Evolutionary conservation across 2,797 vertebrate species (phyloP).

Genomic region (Tinamus major): DNA sequence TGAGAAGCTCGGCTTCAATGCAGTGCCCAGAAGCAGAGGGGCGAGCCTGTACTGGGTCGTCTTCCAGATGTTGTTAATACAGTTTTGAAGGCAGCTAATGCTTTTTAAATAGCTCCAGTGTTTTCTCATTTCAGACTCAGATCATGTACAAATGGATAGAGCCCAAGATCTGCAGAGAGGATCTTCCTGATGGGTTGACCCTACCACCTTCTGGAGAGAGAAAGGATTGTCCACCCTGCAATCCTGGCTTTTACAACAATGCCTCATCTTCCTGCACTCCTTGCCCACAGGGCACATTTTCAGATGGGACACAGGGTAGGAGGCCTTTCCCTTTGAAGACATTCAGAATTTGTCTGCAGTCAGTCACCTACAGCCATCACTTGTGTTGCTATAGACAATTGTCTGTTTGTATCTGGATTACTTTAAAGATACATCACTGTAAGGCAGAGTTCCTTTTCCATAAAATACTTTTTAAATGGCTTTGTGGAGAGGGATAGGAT

Average conservation of each 20-base stretch:
- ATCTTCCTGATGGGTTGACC: conserved; percentile 80
- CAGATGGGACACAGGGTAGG: conserved; percentile 87
- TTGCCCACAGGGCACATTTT: conserved; percentile 89
- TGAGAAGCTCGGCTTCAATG: not conserved
- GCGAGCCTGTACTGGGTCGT: not conserved
- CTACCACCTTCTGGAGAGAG: conserved; percentile 91
- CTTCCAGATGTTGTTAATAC: not conserved
- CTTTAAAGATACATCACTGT: not conserved
- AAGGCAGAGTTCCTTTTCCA: not conserved
- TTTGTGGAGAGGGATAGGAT: not conserved
- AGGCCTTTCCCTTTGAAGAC: not conserved
- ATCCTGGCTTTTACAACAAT: conserved; percentile 96
- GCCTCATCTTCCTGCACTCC: conserved; percentile 90
- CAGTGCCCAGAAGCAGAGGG: not conserved
- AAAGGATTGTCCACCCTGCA: conserved; percentile 94
- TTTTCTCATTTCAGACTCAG: conserved; percentile 85
- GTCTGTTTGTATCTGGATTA: not conserved
- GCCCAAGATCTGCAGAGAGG: conserved; percentile 93
- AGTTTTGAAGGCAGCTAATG: not conserved
- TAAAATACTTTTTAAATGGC: not conserved
- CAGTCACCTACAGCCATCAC: not conserved
- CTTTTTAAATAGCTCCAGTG: not conserved
- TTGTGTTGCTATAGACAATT: not conserved
- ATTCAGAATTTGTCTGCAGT: not conserved
- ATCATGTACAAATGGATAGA: conserved; percentile 95